A percentile compares a stretch with the other conserved stretches of the same genome.
Evolutionary conservation across 2,888 invertebrate species (phyloP).

Genomic region (Cylindroiulus punctatus): DNA sequence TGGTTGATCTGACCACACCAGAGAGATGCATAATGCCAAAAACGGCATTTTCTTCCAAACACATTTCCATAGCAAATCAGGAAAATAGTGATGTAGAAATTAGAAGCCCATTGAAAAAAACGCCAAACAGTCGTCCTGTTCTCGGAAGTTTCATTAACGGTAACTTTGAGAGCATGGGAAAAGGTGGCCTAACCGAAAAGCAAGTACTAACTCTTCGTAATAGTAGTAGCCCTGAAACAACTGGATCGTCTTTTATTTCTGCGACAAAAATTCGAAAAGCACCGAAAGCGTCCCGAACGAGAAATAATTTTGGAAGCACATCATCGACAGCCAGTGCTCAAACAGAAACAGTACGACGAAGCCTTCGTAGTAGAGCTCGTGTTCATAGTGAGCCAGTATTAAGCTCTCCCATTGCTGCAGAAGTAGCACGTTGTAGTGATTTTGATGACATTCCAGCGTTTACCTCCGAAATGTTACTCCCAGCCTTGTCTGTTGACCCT

Average conservation of each 20-base stretch:
- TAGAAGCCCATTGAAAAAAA: background rate
- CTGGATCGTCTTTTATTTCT: background rate
- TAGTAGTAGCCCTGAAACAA: background rate
- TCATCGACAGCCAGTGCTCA: background rate
- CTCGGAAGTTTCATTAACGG: background rate
- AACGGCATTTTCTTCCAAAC: background rate
- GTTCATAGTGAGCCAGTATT: background rate
- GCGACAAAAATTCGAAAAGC: background rate
- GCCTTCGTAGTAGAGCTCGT: background rate
- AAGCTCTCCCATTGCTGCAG: background rate
- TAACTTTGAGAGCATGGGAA: background rate
- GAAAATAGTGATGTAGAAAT: conserved; percentile 14
- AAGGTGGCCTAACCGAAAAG: background rate
- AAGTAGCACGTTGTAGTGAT: background rate
- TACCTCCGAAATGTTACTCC: background rate
- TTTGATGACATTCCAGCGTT: background rate
- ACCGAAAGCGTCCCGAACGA: background rate
- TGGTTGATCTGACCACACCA: background rate
- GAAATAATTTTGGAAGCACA: background rate
- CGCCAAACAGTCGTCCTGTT: background rate
- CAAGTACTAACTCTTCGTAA: background rate
- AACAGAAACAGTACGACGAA: background rate
- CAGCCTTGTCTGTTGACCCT: background rate
- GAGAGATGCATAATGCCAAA: background rate
- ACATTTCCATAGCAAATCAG: background rate